Evolutionary conservation across 2,888 invertebrate species (phyloP).

Genomic region (Papilio protenor): DNA sequence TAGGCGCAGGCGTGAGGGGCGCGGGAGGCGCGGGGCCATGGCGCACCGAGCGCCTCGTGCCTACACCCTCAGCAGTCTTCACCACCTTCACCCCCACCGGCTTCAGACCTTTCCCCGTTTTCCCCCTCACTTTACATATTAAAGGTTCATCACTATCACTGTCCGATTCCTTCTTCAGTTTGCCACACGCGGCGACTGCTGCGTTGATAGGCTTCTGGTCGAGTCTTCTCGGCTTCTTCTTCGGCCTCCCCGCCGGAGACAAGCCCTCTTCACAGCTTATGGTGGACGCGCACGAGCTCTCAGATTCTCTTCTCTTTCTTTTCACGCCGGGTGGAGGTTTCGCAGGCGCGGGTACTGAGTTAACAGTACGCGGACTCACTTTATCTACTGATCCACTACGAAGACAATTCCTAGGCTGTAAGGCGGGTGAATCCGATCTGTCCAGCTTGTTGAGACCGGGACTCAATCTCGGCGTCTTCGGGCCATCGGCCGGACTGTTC

Average conservation of each 20-base stretch:
- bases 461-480: constrained; percentile 76
- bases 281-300: constrained; percentile 88
- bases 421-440: constrained; percentile 72
- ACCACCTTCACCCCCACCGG: constrained; percentile 53
- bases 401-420: constrained; percentile 63
- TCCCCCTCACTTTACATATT: constrained; percentile 87
- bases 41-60: constrained; percentile 84
- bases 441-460: constrained; percentile 66
- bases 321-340: constrained; percentile 77
- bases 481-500: constrained; percentile 86
- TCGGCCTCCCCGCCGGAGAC: constrained; percentile 67
- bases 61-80: constrained; percentile 75
- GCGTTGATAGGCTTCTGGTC: constrained; percentile 78
- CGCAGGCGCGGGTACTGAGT: constrained; percentile 51
- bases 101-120: constrained; percentile 58
- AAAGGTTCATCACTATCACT: constrained; percentile 93
- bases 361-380: constrained; percentile 62
- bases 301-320: constrained; percentile 91
- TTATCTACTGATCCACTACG: constrained; percentile 72
- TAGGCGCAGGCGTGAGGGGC: constrained; percentile 57
- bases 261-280: constrained; percentile 84
- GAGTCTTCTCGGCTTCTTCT: constrained; percentile 71
- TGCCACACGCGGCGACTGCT: constrained; percentile 75
- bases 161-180: constrained; percentile 86
- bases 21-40: constrained; percentile 66